These are phyloP conservation scores for Meandrina meandrites DNA, from an alignment of 92 coral and sea anemone genomes.

Conservation along the genomic window DNA sequence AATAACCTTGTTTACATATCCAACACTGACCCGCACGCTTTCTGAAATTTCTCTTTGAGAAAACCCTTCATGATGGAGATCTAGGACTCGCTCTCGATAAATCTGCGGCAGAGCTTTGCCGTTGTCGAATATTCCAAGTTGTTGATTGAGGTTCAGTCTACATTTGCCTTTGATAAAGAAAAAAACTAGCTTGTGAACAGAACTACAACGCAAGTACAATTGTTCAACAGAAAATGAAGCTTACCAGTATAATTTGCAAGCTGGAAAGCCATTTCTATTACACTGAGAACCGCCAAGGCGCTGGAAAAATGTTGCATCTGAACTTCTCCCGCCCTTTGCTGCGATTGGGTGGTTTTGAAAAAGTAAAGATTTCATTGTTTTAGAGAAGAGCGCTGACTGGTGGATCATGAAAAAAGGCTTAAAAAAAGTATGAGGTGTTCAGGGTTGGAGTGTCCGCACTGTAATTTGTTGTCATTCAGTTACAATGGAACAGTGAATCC, in stretches of 20 bases:
- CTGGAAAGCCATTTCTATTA: slow-evolving; percentile 34
- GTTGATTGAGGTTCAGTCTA: not conserved
- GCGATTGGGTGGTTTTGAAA: not conserved
- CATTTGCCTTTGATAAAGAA: slow-evolving; percentile 1
- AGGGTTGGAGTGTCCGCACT: too few species aligned
- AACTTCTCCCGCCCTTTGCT: too few species aligned
- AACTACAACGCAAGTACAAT: not conserved
- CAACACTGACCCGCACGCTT: slow-evolving; percentile 28
- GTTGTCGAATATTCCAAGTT: slow-evolving; percentile 20
- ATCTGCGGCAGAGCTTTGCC: slow-evolving; percentile 35
- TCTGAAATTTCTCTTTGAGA: slow-evolving; percentile 21
- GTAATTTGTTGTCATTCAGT: too few species aligned
- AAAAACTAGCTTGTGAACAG: not conserved
- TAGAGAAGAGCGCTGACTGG: not conserved
- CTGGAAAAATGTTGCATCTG: too few species aligned
- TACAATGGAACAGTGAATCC: not conserved
- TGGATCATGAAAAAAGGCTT: not conserved
- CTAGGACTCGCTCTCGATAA: slow-evolving; percentile 52
- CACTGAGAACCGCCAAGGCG: not conserved
- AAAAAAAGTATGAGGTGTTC: too few species aligned
- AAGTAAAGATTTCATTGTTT: not conserved
- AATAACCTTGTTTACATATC: slow-evolving; percentile 49
- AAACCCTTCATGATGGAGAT: slow-evolving; percentile 47
- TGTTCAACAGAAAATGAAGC: slow-evolving; percentile 11
- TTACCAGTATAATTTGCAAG: slow-evolving; percentile 14